Conservation (phyloP, 2,888 invertebrate species). For the Drosophila anomelani region DNA sequence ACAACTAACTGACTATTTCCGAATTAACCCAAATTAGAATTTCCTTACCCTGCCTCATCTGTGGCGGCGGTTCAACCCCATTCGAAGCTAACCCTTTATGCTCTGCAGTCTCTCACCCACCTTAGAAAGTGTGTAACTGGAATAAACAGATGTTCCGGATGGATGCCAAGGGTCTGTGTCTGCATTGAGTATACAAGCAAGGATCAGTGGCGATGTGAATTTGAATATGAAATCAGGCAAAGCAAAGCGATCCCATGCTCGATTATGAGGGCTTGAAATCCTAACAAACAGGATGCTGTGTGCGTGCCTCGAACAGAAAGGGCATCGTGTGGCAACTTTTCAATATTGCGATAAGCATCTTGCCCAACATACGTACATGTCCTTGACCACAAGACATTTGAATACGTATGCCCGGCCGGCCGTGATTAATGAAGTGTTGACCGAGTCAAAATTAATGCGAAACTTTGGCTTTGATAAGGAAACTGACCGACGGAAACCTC, state of each 20-base stretch:
- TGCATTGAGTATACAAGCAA: slow-evolving; percentile 28
- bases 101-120: slow-evolving; percentile 2
- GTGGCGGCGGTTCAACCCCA: slow-evolving; percentile 45
- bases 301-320: slow-evolving; percentile 58
- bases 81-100: slow-evolving; percentile 50
- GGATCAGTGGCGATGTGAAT: slow-evolving; percentile 59
- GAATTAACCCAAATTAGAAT: slow-evolving; percentile 19
- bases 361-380: slow-evolving; percentile 61
- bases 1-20: slow-evolving; percentile 30
- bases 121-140: slow-evolving; percentile 6
- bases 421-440: slow-evolving; percentile 84
- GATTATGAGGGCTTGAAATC: slow-evolving; percentile 19
- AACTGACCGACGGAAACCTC: slow-evolving; percentile 49
- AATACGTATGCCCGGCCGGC: slow-evolving; percentile 50
- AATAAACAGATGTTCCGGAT: slow-evolving; percentile 62
- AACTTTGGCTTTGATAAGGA: slow-evolving; percentile 62
- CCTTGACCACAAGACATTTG: slow-evolving; percentile 64
- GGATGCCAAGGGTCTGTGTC: slow-evolving; percentile 42
- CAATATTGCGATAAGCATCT: slow-evolving; percentile 66
- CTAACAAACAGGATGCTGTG: slow-evolving; percentile 59
- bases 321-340: slow-evolving; percentile 32
- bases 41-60: slow-evolving; percentile 9
- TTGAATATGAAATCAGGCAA: slow-evolving; percentile 39
- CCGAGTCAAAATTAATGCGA: slow-evolving; percentile 79
- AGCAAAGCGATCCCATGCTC: slow-evolving; percentile 1